Evolutionary conservation across 2,888 invertebrate genomes (phyloP).

Genomic region (Arctia plantaginis): DNA sequence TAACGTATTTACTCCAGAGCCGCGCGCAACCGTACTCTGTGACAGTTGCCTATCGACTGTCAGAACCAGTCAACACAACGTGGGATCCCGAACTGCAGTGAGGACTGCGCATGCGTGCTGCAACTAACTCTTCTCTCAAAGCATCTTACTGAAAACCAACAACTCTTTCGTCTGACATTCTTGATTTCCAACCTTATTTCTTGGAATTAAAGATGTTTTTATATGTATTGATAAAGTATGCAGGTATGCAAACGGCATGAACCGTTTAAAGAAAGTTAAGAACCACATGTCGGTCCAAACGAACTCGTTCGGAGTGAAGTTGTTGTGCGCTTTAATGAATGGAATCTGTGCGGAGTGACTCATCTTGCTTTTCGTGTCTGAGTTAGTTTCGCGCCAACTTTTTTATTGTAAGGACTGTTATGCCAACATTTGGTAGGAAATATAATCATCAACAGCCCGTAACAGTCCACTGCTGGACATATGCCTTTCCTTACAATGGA

Average conservation of each 20-base stretch:
- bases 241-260: constrained; percentile 56
- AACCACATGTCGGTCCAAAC: constrained; percentile 66
- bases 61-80: constrained; percentile 64
- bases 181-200: constrained; percentile 54
- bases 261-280: constrained; percentile 74
- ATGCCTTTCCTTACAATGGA: no score
- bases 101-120: constrained; percentile 74
- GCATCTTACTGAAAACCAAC: constrained; percentile 58
- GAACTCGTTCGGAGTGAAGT: constrained; percentile 62
- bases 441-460: no score
- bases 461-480: no score
- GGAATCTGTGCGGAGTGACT: constrained; percentile 57
- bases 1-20: constrained; percentile 38
- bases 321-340: constrained; percentile 64
- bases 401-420: constrained; percentile 22
- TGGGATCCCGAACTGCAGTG: constrained; percentile 77
- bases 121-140: constrained; percentile 70
- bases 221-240: constrained; percentile 34
- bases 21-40: constrained; percentile 61
- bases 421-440: no score
- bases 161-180: constrained; percentile 35
- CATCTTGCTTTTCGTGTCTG: constrained; percentile 40
- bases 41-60: constrained; percentile 77
- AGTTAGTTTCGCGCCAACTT: constrained; percentile 43
- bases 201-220: constrained; percentile 38